A percentile compares a stretch with the other conserved stretches of the same genome.
Conservation (phyloP, 2,797 vertebrate species). For the Sebastolobus alascanus region DNA sequence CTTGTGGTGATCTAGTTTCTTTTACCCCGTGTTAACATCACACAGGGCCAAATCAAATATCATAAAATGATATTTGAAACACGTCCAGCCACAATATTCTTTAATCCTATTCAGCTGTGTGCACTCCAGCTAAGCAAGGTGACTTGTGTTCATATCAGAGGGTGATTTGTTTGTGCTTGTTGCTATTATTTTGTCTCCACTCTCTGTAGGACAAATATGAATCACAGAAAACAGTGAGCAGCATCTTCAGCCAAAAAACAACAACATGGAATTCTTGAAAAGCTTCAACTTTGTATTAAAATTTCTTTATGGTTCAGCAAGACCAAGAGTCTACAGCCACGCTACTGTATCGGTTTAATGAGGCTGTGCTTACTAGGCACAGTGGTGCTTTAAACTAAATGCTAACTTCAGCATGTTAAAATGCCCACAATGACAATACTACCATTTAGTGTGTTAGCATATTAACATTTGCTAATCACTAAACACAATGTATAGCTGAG, state of each 20-base stretch:
- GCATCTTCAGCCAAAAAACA: neutral
- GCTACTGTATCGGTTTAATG: neutral
- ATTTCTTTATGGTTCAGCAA: conserved; percentile 4
- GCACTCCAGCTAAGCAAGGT: neutral
- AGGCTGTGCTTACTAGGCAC: neutral
- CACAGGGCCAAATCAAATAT: conserved; percentile 10
- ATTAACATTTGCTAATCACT: neutral
- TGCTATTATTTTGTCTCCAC: conserved; percentile 1
- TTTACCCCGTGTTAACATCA: neutral
- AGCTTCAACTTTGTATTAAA: neutral
- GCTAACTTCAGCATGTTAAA: neutral
- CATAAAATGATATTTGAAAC: conserved; percentile 10
- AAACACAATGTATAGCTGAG: neutral
- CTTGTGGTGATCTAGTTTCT: conserved; percentile 8
- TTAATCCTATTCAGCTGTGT: conserved; percentile 8
- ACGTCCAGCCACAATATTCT: conserved; percentile 9
- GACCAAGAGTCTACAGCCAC: neutral
- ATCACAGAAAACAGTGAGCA: conserved; percentile 3
- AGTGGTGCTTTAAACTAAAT: too few relatives aligned
- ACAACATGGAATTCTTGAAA: neutral
- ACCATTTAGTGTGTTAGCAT: neutral
- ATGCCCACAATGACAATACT: neutral
- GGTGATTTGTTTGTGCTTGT: neutral
- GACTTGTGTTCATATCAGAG: neutral
- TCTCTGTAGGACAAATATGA: neutral